Evolutionary conservation across 2,797 vertebrate species (phyloP), one percentile per base, ranked within the genome.

Genomic region (Acipenser ruthenus): DNA sequence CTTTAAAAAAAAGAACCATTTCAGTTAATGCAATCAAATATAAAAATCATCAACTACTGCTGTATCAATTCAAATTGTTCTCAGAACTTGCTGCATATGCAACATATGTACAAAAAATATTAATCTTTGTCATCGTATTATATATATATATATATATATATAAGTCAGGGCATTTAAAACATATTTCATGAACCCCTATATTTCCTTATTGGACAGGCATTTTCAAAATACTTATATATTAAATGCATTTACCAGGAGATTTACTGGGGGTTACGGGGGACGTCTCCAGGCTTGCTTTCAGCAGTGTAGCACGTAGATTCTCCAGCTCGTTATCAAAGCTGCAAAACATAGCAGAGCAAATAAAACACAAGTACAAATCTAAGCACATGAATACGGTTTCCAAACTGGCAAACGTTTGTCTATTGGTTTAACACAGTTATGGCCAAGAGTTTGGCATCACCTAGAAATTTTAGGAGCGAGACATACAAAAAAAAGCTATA

Each of bases 251-350:
- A 98, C 96, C 91, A 78, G 92, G 83, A 58, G 86, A 82, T 80
- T 82, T 90, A 15, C 87, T 75, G 63, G 83, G 71, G 8, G 80
- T 65, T 62, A 89, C 89, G 49, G 83, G 69, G 2, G 82, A 70
- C 0, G 82, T 76, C 48, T 96, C 93, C 72, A 99, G 81, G 61
- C 83, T 90, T n/a, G 92, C 89, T 83, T 97, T 96, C 68, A 93
- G 76, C 69, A 98, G 79, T 2, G 91, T 86, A 0, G 87, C 88
- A 67, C 87, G 91, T 56, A 99, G 84, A 77, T 82, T 91, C 79
- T 98, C 94, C 23, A 99, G 83, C 68, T 98, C 93, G 12, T 77
- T 90, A 79, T 97, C 94, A 79, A 94, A 85, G 78, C 95, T 98
- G 74, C 62, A 70, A 58, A 5, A 69, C 8, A 68, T 51, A 70